A percentile compares a stretch with the other conserved stretches of the same genome.
phyloP scores from a whole-genome alignment of 2,113 vertebrate genomes.

The Girardinichthys multiradiatus region DNA sequence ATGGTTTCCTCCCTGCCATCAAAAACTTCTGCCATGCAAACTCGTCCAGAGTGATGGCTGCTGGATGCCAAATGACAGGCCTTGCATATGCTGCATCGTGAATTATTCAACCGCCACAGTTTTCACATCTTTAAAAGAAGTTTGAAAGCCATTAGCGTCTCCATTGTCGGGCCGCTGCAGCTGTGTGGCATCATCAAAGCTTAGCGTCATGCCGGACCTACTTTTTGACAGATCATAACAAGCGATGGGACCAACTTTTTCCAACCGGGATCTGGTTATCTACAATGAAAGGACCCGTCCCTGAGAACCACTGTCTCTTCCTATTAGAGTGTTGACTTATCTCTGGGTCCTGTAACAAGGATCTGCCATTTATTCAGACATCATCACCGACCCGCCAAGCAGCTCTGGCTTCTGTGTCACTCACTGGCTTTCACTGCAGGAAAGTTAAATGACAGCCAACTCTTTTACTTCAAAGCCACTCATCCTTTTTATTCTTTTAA shows the following conservation, averaged over 20 bases:
- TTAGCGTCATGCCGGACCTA: constrained; percentile 49
- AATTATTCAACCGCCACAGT: constrained; percentile 75
- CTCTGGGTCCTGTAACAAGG: constrained; percentile 30
- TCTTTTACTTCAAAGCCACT: neutral
- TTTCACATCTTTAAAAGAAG: constrained; percentile 66
- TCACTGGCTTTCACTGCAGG: constrained; percentile 16
- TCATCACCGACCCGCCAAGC: constrained; percentile 27
- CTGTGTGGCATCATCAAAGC: constrained; percentile 62
- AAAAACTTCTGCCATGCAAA: constrained; percentile 41
- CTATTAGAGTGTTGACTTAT: constrained; percentile 33
- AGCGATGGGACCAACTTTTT: constrained; percentile 42
- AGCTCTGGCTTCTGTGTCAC: constrained; percentile 51
- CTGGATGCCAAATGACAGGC: constrained; percentile 55
- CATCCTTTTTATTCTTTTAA: neutral
- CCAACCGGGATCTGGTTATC: neutral
- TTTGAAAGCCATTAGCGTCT: constrained; percentile 70
- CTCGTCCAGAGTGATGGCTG: constrained; percentile 48
- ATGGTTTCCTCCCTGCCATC: constrained; percentile 3
- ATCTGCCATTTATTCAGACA: constrained; percentile 48
- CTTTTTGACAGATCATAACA: constrained; percentile 26
- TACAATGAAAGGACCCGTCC: constrained; percentile 17
- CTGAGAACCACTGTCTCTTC: constrained; percentile 26
- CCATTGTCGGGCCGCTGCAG: constrained; percentile 51
- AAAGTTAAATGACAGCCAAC: constrained; percentile 37
- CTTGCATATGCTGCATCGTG: constrained; percentile 62